phyloP scores from a whole-genome alignment of 2,888 invertebrate genomes.

The Spisula subtruncata region DNA sequence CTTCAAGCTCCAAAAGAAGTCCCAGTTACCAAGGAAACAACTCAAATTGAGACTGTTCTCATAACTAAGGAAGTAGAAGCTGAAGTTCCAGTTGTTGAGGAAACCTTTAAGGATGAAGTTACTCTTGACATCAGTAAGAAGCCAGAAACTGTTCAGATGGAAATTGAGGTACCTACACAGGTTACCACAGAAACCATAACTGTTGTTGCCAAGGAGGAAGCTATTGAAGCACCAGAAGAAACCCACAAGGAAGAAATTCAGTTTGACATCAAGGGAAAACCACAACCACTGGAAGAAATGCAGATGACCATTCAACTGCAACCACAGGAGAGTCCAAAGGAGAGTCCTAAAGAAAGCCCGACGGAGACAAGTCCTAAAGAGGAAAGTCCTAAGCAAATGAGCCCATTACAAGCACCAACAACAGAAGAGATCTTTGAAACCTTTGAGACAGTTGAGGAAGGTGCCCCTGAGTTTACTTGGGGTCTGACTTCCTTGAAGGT shows the following conservation, averaged over 20 bases:
- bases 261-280: constrained; percentile 73
- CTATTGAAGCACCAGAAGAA: constrained; percentile 71
- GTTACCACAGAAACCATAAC: constrained; percentile 47
- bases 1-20: constrained; percentile 69
- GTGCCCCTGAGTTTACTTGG: constrained; percentile 93
- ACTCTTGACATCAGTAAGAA: constrained; percentile 76
- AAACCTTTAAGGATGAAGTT: constrained; percentile 75
- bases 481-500: constrained; percentile 92
- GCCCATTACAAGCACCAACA: constrained; percentile 66
- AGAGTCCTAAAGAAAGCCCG: constrained; percentile 53
- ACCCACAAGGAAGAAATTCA: constrained; percentile 72
- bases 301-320: constrained; percentile 70
- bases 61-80: constrained; percentile 65
- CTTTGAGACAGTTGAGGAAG: constrained; percentile 86
- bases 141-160: constrained; percentile 72
- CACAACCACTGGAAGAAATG: constrained; percentile 69
- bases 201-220: constrained; percentile 24
- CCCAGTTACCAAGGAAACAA: constrained; percentile 72
- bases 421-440: constrained; percentile 86
- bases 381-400: constrained; percentile 58
- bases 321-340: constrained; percentile 58
- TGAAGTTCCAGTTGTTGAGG: constrained; percentile 63
- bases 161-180: constrained; percentile 68
- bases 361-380: constrained; percentile 71
- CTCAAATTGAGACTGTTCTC: constrained; percentile 65